Conservation (phyloP, 2,888 invertebrate species). For the Onthophagus sagittarius region DNA sequence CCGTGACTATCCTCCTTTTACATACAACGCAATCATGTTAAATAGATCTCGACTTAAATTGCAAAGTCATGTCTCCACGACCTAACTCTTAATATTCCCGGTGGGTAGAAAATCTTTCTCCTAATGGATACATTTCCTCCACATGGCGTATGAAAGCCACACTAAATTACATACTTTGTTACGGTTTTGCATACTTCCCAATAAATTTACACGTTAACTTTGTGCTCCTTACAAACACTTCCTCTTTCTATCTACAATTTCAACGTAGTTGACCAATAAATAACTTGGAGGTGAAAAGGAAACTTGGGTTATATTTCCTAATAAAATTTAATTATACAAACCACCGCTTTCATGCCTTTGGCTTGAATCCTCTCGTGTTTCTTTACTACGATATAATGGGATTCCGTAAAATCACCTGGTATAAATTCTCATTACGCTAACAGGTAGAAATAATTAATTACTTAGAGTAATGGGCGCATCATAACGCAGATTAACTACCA, state of each 20-base stretch:
- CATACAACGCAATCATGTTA: neutral
- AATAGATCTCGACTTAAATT: neutral
- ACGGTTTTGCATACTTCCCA: neutral
- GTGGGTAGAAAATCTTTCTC: neutral
- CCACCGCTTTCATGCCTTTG: neutral
- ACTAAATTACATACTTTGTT: neutral
- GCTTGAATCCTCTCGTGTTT: neutral
- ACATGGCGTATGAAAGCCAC: neutral
- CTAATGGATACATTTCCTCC: neutral
- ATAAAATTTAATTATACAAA: neutral
- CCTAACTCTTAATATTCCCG: neutral
- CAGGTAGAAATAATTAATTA: neutral
- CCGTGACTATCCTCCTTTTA: neutral
- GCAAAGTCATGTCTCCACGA: neutral
- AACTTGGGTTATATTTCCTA: neutral
- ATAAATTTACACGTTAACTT: neutral
- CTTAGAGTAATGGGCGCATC: neutral
- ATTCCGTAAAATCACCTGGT: neutral
- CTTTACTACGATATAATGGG: neutral
- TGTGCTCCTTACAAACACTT: neutral
- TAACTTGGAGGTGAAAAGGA: neutral
- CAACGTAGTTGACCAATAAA: neutral
- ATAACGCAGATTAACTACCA: neutral
- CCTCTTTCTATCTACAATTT: neutral
- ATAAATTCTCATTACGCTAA: neutral